A percentile compares a stretch with the other conserved stretches of the same genome.
These are phyloP conservation scores for Apomyelois bistriatella DNA, from an alignment of 2,888 invertebrate species.

Conservation along the genomic window DNA sequence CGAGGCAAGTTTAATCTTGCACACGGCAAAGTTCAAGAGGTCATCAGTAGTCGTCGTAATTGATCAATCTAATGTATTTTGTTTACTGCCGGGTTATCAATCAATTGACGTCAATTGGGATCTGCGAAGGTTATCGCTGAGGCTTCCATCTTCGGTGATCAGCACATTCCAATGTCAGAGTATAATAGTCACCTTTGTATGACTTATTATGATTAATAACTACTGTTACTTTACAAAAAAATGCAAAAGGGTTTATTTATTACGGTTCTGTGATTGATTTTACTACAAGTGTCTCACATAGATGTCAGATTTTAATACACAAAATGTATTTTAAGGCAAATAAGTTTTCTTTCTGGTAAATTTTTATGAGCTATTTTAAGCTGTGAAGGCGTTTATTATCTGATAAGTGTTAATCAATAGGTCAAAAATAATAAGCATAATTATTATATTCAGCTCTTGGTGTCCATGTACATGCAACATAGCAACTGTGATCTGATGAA, in stretches of 20 bases:
- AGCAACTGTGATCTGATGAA: no score
- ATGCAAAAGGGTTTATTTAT: not conserved
- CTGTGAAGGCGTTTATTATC: no score
- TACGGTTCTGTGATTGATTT: not conserved
- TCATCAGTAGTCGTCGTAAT: slow-evolving; percentile 34
- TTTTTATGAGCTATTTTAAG: no score
- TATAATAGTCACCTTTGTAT: not conserved
- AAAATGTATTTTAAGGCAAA: no score
- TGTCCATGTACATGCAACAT: no score
- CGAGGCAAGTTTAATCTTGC: not conserved
- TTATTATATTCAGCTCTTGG: no score
- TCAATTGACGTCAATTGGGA: slow-evolving; percentile 68
- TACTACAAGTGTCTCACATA: not conserved
- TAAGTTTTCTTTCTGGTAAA: no score
- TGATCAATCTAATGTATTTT: slow-evolving; percentile 53
- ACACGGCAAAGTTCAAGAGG: slow-evolving; percentile 31
- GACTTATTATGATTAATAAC: slow-evolving; percentile 5
- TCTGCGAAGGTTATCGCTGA: slow-evolving; percentile 56
- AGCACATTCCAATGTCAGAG: slow-evolving; percentile 25
- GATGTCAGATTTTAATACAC: no score
- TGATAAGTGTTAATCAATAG: no score
- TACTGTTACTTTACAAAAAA: not conserved
- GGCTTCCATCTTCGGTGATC: slow-evolving; percentile 32
- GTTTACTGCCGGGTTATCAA: slow-evolving; percentile 63
- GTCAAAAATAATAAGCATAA: no score